Evolutionary conservation across 1,140 invertebrate species (phyloP), one percentile per base, ranked within the genome.

Genomic region (Ylistrum balloti): DNA sequence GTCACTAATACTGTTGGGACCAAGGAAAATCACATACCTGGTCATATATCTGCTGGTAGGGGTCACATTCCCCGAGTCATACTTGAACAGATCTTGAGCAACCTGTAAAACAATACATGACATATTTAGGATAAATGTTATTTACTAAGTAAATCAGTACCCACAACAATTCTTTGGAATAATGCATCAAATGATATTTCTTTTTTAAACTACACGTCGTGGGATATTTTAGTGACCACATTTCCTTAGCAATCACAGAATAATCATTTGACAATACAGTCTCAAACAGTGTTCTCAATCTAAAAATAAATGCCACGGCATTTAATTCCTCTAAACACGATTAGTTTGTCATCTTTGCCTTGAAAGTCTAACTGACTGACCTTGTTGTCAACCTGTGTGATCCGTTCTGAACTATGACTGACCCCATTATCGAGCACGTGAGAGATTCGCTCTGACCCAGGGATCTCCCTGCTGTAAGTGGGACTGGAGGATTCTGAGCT

Each of bases 401-500:
- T n/a, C 56, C 22, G 56, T 28, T 74, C 56, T 74, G 56, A 74
- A 22, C 22, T n/a, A 9, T 74, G 56, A 74, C 56, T 74, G 56
- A 74, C 56, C 56, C 56, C 56, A 74, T 74, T 74, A 74, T 74
- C 56, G 22, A 74, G 56, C 5, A 74, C 56, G 28, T 74, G 56
- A n/a, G n/a, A 17, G 22, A 74, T 7, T 11, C 56, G 1, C 56
- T 88, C 91, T 33, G 85, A 89, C 5, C 88, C 88, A 28, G 45
- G 88, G 35, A 87, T 86, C 15, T 93, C 93, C 32, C 93, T 91
- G 88, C 93, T 94, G 89, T 93, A 95, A 13, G 93, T 93, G 17
- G 94, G 94, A 90, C 94, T 95, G 10, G 92, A 93, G 0, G 95
- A 95, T 15, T 93, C 94, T 15, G 94, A 94, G 22, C 94, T 95